Base-by-base conservation (phyloP, 2,888 invertebrate genomes). In the Lapara coniferarum region DNA sequence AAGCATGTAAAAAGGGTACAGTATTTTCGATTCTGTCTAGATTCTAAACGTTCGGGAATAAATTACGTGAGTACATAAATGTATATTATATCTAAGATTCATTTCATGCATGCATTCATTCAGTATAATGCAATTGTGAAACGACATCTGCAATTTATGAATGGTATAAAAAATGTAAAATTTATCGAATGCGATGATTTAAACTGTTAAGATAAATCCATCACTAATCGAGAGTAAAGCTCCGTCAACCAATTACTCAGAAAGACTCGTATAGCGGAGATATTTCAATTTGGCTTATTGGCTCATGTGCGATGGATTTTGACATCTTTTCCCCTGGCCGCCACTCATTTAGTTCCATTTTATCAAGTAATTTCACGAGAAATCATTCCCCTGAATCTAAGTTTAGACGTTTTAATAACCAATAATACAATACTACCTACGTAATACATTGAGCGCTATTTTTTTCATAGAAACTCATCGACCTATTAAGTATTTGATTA, bases 251-350 rank as follows among this genome's bases (percentile, higher is more conserved):
- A 91, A 91, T 92, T 91, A 92, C 91, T 89, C 84, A 88, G 89
- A 89, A 89, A 91, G 89, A 89, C 87, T 88, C 86, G 82, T 81
- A 83, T 84, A 85, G 84, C 85, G 83, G 85, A 88, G 89, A 87
- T 87, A 90, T 91, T 91, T 88, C 91, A 91, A 91, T 92, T 92
- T 90, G 83, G 87, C 89, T 91, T 92, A 92, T 91, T 92, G 91
- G 89, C 88, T 86, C 89, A 88, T 89, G 89, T 89, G 89, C 89
- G 86, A 84, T 85, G 84, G 85, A 88, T 88, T 89, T 90, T 90
- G 90, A 89, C 90, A 89, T 90, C 87, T 87, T 89, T 89, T 88
- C 87, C 85, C 85, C 83, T 85, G 85, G 86, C 85, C 88, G 81
- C 81, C 79, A 81, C 82, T 84, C 82, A 86, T 63, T 63, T 49